Base-by-base conservation (phyloP, 2,888 invertebrate species). In the Linnaemya vulpina region DNA sequence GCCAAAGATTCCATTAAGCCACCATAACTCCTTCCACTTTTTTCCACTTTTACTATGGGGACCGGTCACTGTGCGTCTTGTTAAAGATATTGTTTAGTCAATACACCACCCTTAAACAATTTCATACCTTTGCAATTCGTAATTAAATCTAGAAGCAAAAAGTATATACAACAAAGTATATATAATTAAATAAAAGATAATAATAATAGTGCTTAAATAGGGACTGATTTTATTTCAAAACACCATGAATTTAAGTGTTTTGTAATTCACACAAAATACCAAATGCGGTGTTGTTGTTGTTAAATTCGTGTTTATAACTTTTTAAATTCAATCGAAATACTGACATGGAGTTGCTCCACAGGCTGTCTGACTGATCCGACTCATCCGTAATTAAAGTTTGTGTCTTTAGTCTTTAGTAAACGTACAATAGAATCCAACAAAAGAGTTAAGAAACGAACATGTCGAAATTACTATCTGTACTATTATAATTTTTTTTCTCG, bases 401-500 rank as follows among this genome's bases (percentile, higher is more conserved):
- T 65, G 79, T 67, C 79, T 80, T 65, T 11, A 51, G 63, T 73
- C 73, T 79, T 49, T 65, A 8, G 17, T 25, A n/a, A 65, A 40
- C 17, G 30, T n/a, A 11, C 20, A 49, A 35, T 35, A 79, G 63
- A 60, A 67, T 60, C 2, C 8, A 53, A 62, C 67, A 68, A 83
- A 83, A 83, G 78, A 76, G 63, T 76, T 76, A 63, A 82, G 75
- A 75, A 70, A 70, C 55, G 49, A 70, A 76, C 75, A 46, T 30
- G 40, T 13, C 13, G 38, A 46, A 75, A 67, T 67, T 17, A 49
- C 35, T 65, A 9, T 7, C 13, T 55, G 51, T 13, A 30, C 30
- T 30, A 30, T 30, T 30, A 30, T 30, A 3, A 3, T 15, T 53
- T 75, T 2, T 13, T 22, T 68, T 77, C 20, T n/a, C n/a, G n/a